Base-by-base conservation (phyloP, 2,888 invertebrate genomes). In the Periphyllus acericola region DNA sequence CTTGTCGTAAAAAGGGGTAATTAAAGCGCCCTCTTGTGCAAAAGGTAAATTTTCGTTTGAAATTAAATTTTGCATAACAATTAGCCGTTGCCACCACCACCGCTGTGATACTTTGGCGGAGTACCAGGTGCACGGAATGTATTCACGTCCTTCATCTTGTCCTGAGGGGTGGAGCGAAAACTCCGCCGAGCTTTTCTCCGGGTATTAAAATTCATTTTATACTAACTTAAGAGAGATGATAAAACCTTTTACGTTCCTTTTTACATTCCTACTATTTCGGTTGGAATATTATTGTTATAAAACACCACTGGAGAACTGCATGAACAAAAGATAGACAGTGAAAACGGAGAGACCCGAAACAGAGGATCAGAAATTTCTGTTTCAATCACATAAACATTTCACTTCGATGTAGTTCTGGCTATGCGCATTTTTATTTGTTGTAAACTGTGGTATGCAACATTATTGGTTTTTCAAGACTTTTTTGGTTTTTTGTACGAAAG, bases 61-160 rank as follows among this genome's bases (percentile, higher is more conserved):
- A 85, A 85, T 85, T 85, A 85, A 85, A 85, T 85, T 85, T 85
- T 78, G 68, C 84, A 85, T 85, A 85, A 85, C 84, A 85, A 85
- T 85, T 85, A 84, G 83, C 75, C 83, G 75, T 72, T 55, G 3
- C 52, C 34, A 14, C 52, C 32, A n/a, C 71, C 32, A 52, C 55
- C 19, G 32, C 66, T 11, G 40, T 14, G 40, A 46, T 25, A 21
- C 60, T 84, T 84, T 76, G 66, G 46, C 40, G 46, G 76, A 68
- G 84, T 78, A 85, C 84, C 84, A 85, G 84, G 84, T 85, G 84
- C 78, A 34, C 52, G 68, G 84, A 85, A 85, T 85, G 84, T 85
- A 85, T 85, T 85, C 84, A 8, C 68, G 84, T 85, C 84, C 76
- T 78, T 84, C 84, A 78, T 84, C 76, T 78, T 78, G 68, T 68